These are phyloP conservation scores for Syritta pipiens DNA, from an alignment of 2,888 invertebrate species.

Conservation along the genomic window DNA sequence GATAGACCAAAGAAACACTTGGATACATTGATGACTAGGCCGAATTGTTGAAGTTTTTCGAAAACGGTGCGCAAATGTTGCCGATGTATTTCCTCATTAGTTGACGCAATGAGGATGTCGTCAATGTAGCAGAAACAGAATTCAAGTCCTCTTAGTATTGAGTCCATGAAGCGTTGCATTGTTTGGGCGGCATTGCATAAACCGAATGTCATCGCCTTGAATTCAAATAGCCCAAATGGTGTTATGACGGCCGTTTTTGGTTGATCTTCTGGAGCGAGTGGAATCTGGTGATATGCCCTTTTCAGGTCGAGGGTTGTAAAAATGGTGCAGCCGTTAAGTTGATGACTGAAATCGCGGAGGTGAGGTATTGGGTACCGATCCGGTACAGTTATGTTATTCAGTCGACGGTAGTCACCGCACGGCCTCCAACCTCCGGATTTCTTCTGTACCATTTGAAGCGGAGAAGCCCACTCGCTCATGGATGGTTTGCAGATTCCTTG, in stretches of 20 bases:
- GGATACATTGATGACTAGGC: conserved; percentile 2
- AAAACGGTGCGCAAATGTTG: conserved; percentile 3
- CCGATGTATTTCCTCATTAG: background rate
- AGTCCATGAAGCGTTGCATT: conserved; percentile 16
- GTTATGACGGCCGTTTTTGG: conserved; percentile 35
- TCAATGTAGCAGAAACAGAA: conserved; percentile 21
- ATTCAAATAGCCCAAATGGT: conserved; percentile 26
- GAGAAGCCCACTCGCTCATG: conserved; percentile 76
- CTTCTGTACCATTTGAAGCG: conserved; percentile 73
- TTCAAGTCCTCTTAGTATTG: conserved; percentile 7
- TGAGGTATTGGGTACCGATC: conserved; percentile 25
- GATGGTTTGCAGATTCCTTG: conserved; percentile 77
- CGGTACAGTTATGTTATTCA: conserved; percentile 20
- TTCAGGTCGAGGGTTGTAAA: conserved; percentile 14
- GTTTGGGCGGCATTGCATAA: conserved; percentile 23
- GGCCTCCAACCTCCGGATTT: conserved; percentile 72
- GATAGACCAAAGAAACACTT: conserved; percentile 53
- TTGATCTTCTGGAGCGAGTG: conserved; percentile 14
- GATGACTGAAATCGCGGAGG: conserved; percentile 14
- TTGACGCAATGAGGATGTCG: conserved; percentile 13
- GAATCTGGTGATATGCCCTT: conserved; percentile 25
- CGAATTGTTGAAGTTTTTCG: background rate
- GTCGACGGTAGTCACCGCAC: conserved; percentile 71
- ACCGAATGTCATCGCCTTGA: conserved; percentile 25
- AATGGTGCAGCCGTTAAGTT: conserved; percentile 9